These are phyloP conservation scores for Oxyteleia sp. DNA, from an alignment of 2,888 invertebrate genomes.

Conservation along the genomic window DNA sequence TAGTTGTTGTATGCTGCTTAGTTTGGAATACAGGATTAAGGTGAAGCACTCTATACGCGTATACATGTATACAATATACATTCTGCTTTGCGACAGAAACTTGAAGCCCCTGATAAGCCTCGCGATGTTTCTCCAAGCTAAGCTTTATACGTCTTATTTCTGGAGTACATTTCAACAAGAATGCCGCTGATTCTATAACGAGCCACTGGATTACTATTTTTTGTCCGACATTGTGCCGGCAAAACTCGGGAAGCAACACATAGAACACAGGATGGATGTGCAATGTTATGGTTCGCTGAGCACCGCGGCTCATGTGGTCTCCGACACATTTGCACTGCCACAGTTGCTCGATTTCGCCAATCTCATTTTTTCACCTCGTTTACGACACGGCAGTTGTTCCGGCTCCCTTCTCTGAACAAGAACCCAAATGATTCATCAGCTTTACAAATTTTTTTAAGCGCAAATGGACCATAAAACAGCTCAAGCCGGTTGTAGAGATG, in stretches of 20 bases:
- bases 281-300: constrained; percentile 87
- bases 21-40: constrained; percentile 87
- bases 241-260: constrained; percentile 82
- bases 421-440: constrained; percentile 32
- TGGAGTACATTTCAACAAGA: constrained; percentile 17
- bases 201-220: background rate
- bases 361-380: constrained; percentile 71
- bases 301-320: constrained; percentile 78
- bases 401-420: constrained; percentile 66
- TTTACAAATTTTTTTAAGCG: constrained; percentile 6
- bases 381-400: constrained; percentile 39
- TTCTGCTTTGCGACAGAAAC: constrained; percentile 78
- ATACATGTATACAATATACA: constrained; percentile 43
- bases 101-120: constrained; percentile 86
- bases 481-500: too few relatives aligned
- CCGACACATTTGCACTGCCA: constrained; percentile 78
- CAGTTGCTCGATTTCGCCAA: constrained; percentile 82
- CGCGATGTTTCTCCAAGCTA: constrained; percentile 58
- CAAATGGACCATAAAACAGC: too few relatives aligned
- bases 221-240: background rate
- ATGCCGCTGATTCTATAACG: background rate
- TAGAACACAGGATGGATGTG: constrained; percentile 83
- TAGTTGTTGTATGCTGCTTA: constrained; percentile 83
- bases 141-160: constrained; percentile 34
- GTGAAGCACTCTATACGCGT: constrained; percentile 39